Evolutionary conservation across 2,888 invertebrate genomes (phyloP), one percentile per base, ranked within the genome.

Genomic region (Watsonalla cultraria): DNA sequence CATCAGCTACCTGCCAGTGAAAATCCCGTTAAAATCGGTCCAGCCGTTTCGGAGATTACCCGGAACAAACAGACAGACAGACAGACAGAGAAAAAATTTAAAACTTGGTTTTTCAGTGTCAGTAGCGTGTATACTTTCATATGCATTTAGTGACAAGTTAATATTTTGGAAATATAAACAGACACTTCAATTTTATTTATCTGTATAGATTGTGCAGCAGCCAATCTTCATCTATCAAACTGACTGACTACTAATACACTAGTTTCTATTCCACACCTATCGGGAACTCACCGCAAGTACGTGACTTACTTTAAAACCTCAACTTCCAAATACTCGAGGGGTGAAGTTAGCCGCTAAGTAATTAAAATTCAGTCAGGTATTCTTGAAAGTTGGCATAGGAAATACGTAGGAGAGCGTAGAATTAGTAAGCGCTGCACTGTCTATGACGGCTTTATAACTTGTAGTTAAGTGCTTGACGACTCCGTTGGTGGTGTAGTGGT

Each of bases 321-420:
- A 49, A 49, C 15, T 15, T 49, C 14, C 34, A 7, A 39, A 49
- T 49, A 15, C 39, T 39, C 37, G 11, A 11, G 0, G 39, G 15
- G 37, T 15, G 14, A 49, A 49, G 37, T 39, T 34, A 14, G 15
- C 14, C 51, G 54, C 55, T 66, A 34, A 24, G 46, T 46, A 46
- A 52, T 52, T 66, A 57, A 60, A 60, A 66, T 64, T 61, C 62
- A 57, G 58, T 64, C 62, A 60, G 64, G 61, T 65, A 56, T 55
- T 60, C 53, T 54, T 52, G 56, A 59, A 58, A 62, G 56, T 66
- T 61, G n/a, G 51, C 47, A 47, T 51, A 52, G 51, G 53, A 53
- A 53, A 54, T 52, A 46, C 50, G 47, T 53, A 65, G 62, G 59
- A 49, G 58, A 58, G 55, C 61, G 58, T 39, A 51, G 59, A 62